phyloP scores from a whole-genome alignment of 2,888 invertebrate species.

The Cistogaster globosa region DNA sequence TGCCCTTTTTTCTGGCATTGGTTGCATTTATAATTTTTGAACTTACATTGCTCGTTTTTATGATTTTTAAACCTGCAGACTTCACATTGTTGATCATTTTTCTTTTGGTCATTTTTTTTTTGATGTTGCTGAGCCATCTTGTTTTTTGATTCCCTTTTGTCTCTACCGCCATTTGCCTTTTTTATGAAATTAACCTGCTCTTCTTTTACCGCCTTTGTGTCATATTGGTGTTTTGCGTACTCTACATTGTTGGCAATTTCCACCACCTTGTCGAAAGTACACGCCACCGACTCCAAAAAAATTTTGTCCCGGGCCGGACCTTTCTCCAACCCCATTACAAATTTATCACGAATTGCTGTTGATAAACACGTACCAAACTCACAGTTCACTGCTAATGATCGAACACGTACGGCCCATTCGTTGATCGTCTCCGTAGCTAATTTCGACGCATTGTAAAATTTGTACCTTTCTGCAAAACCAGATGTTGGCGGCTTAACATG shows the following conservation, averaged over 20 bases:
- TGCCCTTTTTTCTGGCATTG: conserved; percentile 61
- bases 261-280: conserved; percentile 51
- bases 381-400: too few species aligned
- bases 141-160: conserved; percentile 1
- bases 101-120: too few species aligned
- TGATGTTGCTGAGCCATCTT: neutral
- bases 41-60: conserved; percentile 61
- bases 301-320: conserved; percentile 65
- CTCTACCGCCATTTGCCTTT: conserved; percentile 11
- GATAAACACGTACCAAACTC: conserved; percentile 53
- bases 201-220: conserved; percentile 41
- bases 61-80: conserved; percentile 53
- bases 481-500: conserved; percentile 69
- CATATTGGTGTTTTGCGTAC: conserved; percentile 61
- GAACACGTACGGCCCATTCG: too few species aligned
- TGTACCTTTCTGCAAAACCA: conserved; percentile 68
- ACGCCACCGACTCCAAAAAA: conserved; percentile 61
- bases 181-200: conserved; percentile 31
- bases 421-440: conserved; percentile 50
- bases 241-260: conserved; percentile 61
- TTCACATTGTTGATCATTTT: conserved; percentile 28
- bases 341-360: conserved; percentile 56
- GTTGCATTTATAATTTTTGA: conserved; percentile 59
- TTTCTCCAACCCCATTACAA: conserved; percentile 65
- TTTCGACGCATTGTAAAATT: conserved; percentile 68